Evolutionary conservation across 2,888 invertebrate species (phyloP).

Genomic region (Ophonus ardosiacus): DNA sequence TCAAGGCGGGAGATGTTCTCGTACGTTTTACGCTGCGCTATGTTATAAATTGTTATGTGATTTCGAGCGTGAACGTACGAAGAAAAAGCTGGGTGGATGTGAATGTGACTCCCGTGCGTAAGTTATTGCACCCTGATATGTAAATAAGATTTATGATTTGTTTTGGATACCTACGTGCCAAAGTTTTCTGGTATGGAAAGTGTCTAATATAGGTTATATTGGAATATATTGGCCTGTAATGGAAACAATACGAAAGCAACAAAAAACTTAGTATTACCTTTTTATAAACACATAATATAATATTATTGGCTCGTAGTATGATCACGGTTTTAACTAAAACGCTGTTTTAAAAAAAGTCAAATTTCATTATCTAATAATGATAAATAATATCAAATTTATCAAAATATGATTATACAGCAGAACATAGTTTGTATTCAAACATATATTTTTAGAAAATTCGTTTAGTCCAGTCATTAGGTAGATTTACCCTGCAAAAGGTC

Average conservation of each 20-base stretch:
- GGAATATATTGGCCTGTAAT: background rate
- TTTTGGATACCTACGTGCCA: constrained; percentile 3
- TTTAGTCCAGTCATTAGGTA: no score
- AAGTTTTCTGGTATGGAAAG: background rate
- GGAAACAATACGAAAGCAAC: background rate
- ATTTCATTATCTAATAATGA: no score
- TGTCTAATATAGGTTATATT: background rate
- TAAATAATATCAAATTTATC: no score
- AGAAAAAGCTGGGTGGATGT: background rate
- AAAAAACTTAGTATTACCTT: no score
- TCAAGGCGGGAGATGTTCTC: background rate
- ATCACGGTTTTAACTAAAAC: no score
- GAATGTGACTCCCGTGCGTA: constrained; percentile 12
- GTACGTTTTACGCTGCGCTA: background rate
- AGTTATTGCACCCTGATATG: constrained; percentile 36
- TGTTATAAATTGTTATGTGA: constrained; percentile 48
- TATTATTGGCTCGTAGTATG: no score
- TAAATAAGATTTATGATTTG: constrained; percentile 37
- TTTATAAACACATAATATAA: no score
- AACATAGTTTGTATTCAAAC: no score
- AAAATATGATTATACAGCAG: no score
- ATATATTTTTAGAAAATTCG: no score
- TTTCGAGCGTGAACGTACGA: constrained; percentile 40
- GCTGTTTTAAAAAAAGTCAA: no score
- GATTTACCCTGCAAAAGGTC: no score